phyloP scores from a whole-genome alignment of 2,888 invertebrate genomes.

The Sthenelais limicola region DNA sequence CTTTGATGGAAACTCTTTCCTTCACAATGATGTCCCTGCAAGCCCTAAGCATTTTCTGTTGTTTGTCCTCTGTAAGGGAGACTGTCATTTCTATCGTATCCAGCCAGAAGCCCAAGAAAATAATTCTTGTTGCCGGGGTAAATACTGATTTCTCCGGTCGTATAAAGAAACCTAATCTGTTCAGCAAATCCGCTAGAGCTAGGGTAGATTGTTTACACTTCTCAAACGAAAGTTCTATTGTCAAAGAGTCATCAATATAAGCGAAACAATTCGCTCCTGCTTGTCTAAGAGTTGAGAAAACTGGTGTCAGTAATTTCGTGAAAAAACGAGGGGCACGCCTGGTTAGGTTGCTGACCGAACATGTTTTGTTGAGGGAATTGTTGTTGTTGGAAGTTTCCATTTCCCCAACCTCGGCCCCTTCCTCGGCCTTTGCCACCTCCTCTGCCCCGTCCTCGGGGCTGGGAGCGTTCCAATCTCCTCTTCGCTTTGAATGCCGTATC shows the following conservation, averaged over 20 bases:
- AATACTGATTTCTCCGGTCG: not conserved
- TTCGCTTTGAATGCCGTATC: too few relatives aligned
- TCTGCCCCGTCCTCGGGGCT: too few relatives aligned
- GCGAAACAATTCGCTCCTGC: not conserved
- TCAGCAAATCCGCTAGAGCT: not conserved
- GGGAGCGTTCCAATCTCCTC: too few relatives aligned
- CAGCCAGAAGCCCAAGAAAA: not conserved
- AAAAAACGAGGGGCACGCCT: not conserved
- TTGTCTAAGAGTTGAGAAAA: not conserved
- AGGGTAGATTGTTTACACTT: not conserved
- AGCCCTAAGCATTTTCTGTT: not conserved
- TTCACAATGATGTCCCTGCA: not conserved
- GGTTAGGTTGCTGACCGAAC: too few relatives aligned
- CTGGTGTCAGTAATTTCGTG: not conserved
- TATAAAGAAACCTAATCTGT: not conserved
- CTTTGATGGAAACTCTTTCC: not conserved
- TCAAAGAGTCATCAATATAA: not conserved
- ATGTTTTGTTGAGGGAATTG: too few relatives aligned
- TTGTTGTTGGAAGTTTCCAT: too few relatives aligned
- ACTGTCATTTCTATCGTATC: not conserved
- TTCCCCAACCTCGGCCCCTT: too few relatives aligned
- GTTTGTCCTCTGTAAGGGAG: not conserved
- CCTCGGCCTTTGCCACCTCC: too few relatives aligned
- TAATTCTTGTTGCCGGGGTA: not conserved
- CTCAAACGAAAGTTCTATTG: not conserved